Percentiles rank a stretch among this genome's conserved stretches.
phyloP scores from a whole-genome alignment of 2,797 vertebrate genomes.

The Selene dorsalis region DNA sequence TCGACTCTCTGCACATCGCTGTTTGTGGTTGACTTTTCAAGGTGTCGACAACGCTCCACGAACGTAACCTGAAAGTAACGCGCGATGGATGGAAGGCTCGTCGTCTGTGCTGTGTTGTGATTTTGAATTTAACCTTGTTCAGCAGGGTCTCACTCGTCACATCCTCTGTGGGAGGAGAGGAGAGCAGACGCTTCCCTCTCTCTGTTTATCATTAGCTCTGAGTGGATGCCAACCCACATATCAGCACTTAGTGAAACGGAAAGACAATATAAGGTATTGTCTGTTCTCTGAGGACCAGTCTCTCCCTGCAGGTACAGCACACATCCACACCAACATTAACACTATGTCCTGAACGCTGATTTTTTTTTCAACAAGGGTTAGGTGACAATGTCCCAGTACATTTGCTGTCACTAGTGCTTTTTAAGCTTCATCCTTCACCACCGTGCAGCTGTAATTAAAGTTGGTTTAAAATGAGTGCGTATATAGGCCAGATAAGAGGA shows the following conservation, averaged over 20 bases:
- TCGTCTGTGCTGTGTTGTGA: not conserved
- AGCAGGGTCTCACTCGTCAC: not conserved
- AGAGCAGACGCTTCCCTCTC: not conserved
- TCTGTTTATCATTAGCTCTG: too few relatives aligned
- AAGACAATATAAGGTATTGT: not conserved
- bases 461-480: conserved; percentile 32
- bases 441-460: conserved; percentile 37
- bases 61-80: too few relatives aligned
- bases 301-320: not conserved
- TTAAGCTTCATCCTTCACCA: conserved; percentile 23
- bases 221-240: too few relatives aligned
- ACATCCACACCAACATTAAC: not conserved
- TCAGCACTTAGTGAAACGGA: conserved; percentile 7
- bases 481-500: conserved; percentile 37
- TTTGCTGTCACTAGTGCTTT: conserved; percentile 18
- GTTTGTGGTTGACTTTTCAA: too few relatives aligned
- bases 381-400: not conserved
- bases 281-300: not conserved
- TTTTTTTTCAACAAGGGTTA: conserved; percentile 14
- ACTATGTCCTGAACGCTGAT: not conserved
- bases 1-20: too few relatives aligned
- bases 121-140: not conserved
- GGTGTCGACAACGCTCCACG: too few relatives aligned
- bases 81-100: too few relatives aligned
- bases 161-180: not conserved